phyloP scores from a whole-genome alignment of 2,797 vertebrate genomes.

The Acrossocheilus wenchowensis region DNA sequence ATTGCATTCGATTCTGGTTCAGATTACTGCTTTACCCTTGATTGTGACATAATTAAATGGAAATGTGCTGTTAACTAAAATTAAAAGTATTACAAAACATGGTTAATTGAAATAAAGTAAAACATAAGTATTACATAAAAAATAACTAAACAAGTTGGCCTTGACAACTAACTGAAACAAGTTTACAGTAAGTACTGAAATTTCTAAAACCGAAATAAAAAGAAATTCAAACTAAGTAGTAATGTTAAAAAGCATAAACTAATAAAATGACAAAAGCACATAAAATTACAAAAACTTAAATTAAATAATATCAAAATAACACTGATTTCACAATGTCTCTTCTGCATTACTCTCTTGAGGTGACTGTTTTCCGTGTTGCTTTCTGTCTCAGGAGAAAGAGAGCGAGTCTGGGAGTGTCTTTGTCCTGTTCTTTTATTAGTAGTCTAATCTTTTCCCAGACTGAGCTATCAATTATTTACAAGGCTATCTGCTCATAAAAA shows the following conservation, averaged over 20 bases:
- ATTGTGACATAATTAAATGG: background rate
- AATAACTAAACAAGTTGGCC: background rate
- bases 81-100: background rate
- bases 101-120: background rate
- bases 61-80: background rate
- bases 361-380: background rate
- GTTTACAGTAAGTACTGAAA: background rate
- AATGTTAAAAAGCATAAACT: background rate
- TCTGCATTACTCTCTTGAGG: background rate
- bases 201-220: background rate
- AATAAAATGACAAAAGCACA: background rate
- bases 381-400: constrained; percentile 19
- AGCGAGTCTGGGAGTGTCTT: constrained; percentile 43
- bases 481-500: constrained; percentile 61
- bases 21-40: background rate
- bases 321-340: background rate
- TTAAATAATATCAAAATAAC: background rate
- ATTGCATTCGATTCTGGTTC: background rate
- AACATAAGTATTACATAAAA: background rate
- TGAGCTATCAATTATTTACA: constrained; percentile 81
- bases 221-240: background rate
- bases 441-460: constrained; percentile 56
- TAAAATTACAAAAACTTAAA: background rate
- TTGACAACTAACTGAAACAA: background rate
- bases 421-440: constrained; percentile 30